These are phyloP conservation scores for Ageneiosus marmoratus DNA, from an alignment of 2,113 vertebrate species.

Conservation along the genomic window DNA sequence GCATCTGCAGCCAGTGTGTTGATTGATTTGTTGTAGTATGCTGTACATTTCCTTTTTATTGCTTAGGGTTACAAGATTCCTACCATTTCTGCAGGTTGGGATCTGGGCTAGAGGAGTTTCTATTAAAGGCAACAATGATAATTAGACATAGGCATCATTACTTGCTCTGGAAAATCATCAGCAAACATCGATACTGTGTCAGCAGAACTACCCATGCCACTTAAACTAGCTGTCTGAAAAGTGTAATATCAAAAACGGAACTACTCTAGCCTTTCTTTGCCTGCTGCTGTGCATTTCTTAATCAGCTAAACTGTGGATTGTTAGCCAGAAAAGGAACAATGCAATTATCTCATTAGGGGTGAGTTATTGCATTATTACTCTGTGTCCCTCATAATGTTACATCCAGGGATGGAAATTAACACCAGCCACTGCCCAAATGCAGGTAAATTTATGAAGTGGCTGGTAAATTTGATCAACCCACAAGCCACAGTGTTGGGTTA, in stretches of 20 bases:
- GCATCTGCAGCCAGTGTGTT: constrained; percentile 31
- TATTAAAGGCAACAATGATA: constrained; percentile 64
- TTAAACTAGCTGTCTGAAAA: background rate
- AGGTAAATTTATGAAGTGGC: too few species aligned
- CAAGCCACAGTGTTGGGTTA: too few species aligned
- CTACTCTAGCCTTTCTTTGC: background rate
- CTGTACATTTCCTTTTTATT: constrained; percentile 59
- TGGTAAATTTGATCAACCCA: too few species aligned
- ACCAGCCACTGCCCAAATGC: too few species aligned
- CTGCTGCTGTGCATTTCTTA: background rate
- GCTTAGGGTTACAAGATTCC: constrained; percentile 57
- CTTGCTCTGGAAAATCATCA: constrained; percentile 43
- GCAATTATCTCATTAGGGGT: constrained; percentile 29
- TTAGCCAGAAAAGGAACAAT: background rate
- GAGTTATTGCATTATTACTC: constrained; percentile 33
- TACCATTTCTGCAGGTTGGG: constrained; percentile 50
- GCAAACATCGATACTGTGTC: constrained; percentile 1
- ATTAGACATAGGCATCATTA: constrained; percentile 56
- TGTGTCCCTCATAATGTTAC: background rate
- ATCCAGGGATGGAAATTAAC: too few species aligned
- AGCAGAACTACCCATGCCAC: background rate
- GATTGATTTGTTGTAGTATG: constrained; percentile 58
- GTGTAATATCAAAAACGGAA: background rate
- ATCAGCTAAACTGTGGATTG: background rate
- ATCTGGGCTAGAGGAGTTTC: constrained; percentile 52